Conservation (phyloP, 2,888 invertebrate species). For the Cecidostiba fungosa region DNA sequence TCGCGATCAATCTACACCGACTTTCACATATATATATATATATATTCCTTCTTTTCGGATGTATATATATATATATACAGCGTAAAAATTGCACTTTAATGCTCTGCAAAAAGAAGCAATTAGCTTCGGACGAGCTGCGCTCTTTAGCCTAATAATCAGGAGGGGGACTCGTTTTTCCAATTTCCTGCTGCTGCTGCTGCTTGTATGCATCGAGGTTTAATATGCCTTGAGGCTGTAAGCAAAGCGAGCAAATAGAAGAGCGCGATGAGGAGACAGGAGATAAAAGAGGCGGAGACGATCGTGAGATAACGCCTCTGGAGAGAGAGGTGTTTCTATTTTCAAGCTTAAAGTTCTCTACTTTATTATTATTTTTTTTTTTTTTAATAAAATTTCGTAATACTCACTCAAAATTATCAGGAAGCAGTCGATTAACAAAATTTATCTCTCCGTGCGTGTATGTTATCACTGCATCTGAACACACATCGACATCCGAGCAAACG, state of each 20-base stretch:
- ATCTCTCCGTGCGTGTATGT: not conserved
- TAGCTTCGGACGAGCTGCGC: slow-evolving; percentile 34
- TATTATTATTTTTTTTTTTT: too few relatives aligned
- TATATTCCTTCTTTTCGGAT: not conserved
- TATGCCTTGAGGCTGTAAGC: not conserved
- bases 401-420: not conserved
- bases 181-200: slow-evolving; percentile 23
- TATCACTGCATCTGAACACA: not conserved
- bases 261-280: not conserved
- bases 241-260: not conserved
- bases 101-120: slow-evolving; percentile 22
- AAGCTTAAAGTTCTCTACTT: not conserved
- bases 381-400: too few relatives aligned
- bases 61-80: too few relatives aligned
- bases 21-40: not conserved
- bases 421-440: not conserved
- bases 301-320: slow-evolving; percentile 13
- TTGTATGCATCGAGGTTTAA: not conserved
- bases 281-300: slow-evolving; percentile 30
- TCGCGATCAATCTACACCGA: not conserved
- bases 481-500: not conserved
- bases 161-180: slow-evolving; percentile 35
- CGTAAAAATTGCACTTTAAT: slow-evolving; percentile 26
- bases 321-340: not conserved
- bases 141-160: slow-evolving; percentile 52